Evolutionary conservation across 1,140 invertebrate genomes (phyloP), one percentile per base, ranked within the genome.

Genomic region (Pogonus chalceus): DNA sequence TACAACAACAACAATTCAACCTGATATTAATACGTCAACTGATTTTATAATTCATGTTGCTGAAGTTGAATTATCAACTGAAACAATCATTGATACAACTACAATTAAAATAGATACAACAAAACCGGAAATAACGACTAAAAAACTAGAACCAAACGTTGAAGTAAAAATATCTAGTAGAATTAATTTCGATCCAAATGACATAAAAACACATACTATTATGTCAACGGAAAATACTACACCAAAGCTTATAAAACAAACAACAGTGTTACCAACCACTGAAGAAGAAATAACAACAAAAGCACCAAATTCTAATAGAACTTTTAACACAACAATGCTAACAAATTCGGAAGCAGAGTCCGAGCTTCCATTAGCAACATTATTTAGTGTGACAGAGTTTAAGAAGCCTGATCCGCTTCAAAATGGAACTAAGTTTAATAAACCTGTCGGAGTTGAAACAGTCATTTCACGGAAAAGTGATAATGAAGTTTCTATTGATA

Each of bases 401-500:
- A 18, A 43, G 9, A 12, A 12, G 3, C 9, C 9, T 4, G 9
- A 18, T 4, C 9, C 18, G 3, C 3, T 4, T 12, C 7, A 12
- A 12, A 43, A 43, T 16, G 37, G 3, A 12, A 43, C 37, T 12
- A 43, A 9, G 18, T 10, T 43, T 10, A 4, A 43, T 43, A 43
- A 43, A 18, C 7, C 18, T 12, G 7, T 16, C 4, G 26, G 26
- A 31, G 14, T 14, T 31, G 14, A 35, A 54, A 37, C 53, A 48
- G 35, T 56, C 46, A 59, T 69, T 7, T 62, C 66, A 75, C 56
- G 62, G 71, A 58, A 76, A 77, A 61, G 72, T 77, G 9, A 66
- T 75, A 69, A 76, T 24, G 73, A 79, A 66, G 71, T 74, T 60
- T 67, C 76, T 22, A 76, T 77, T 39, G 73, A 74, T 35, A 78